Evolutionary conservation across 2,113 vertebrate species (phyloP), one percentile per base, ranked within the genome.

Genomic region (Grus americana): DNA sequence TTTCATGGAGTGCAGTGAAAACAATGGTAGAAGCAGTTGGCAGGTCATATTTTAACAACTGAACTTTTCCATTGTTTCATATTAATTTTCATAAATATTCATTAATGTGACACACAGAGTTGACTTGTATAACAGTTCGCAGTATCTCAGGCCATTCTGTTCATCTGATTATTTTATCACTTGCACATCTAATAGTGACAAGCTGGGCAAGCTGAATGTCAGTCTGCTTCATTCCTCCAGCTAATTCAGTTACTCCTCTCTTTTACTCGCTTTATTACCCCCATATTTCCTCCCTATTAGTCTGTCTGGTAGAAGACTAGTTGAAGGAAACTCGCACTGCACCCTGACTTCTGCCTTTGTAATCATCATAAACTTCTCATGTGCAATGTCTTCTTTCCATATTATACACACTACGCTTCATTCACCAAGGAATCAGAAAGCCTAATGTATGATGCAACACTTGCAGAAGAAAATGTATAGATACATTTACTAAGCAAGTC

Each of bases 71-170:
- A 86, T 71, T 40, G 65, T 95, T 95, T 95, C 49, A 27, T 76
- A 68, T 94, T 78, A 83, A 78, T 93, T 96, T 97, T 86, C 61
- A 90, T 49, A 94, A 91, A 68, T 94, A 88, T 36, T 91, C 67
- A 71, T 72, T 96, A 92, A 85, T 46, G 22, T 80, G 93, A 87
- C 40, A 85, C 74, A 88, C 11, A 19, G 49, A 82, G 42, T 65
- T 91, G 66, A 88, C 54, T 92, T 94, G 52, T 92, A 42, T 46
- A 90, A 85, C 67, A 50, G 46, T 72, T 95, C 91, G 26, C 42
- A 71, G 34, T 88, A 65, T 83, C 83, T 67, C 61, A 72, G 46
- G 61, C 70, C 65, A 15, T 81, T 95, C 47, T 71, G 44, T 76
- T 94, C 15, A 15, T 59, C 52, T 93, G 66, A 58, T 71, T 32